Base-by-base conservation (phyloP, 2,888 invertebrate genomes). In the Ptychoptera albimana region DNA sequence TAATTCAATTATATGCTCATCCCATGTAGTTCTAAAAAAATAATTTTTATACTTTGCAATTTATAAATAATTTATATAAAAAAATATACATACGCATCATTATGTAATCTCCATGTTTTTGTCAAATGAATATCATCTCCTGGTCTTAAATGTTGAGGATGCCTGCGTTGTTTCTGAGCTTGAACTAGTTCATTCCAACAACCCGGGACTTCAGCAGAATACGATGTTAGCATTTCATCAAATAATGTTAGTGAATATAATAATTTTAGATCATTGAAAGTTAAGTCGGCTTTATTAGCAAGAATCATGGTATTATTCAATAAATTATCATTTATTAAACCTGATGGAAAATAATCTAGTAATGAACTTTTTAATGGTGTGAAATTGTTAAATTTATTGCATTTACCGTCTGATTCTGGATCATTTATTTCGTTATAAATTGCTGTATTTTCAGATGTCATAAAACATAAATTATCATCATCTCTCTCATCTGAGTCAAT, bases 161-260 rank as follows among this genome's bases (percentile, higher is more conserved):
- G 86, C 34, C 87, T 77, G 13, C 92, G 71, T 54, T 91, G 88
- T 46, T 89, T 77, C 59, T 91, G 89, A 6, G 89, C 88, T 50
- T 91, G 91, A 53, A 91, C 87, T 55, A 92, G 74, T 61, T 92
- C 91, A 51, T 82, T 84, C 93, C 93, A 93, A 63, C 91, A 92
- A 4, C 88, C 82, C 0, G 92, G 89, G 3, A 91, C 88, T 12
- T 88, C 89, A 0, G 89, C 88, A 43, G 84, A 79, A 60, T 87
- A 92, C 1, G 76, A 55, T 1, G 63, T 62, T 8, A 63, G 49
- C 49, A 58, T 61, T 38, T 75, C 74, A 50, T 86, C 85, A 56
- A 85, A 85, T 49, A 79, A 76, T 2, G 84, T 86, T 45, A 92
- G 64, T 36, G 77, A 72, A 53, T 84, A 79, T 42, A 92, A 68